A percentile compares a stretch with the other conserved stretches of the same genome.
phyloP scores from a whole-genome alignment of 2,888 invertebrate species.

The Cheilosia vernalis region DNA sequence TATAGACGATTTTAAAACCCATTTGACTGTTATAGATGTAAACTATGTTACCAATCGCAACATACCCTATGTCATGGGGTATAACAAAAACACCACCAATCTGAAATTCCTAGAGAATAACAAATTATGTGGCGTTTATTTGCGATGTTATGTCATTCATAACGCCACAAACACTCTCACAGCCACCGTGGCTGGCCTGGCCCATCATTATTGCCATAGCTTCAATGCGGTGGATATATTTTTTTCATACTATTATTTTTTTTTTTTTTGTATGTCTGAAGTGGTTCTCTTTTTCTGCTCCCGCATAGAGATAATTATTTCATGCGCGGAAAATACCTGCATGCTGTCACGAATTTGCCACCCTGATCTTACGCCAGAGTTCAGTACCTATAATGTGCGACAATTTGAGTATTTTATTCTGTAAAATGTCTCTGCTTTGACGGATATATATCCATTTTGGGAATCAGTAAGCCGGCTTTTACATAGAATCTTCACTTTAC shows the following conservation, averaged over 20 bases:
- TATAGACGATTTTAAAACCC: no score
- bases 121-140: conserved; percentile 54
- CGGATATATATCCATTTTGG: no score
- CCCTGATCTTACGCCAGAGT: conserved; percentile 17
- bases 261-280: conserved; percentile 19
- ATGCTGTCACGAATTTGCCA: conserved; percentile 18
- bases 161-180: conserved; percentile 38
- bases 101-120: conserved; percentile 52
- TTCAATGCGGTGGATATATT: neutral
- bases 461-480: neutral
- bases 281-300: conserved; percentile 13
- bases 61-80: conserved; percentile 3
- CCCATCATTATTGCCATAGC: conserved; percentile 4
- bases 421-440: neutral
- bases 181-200: neutral
- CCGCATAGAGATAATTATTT: conserved; percentile 28
- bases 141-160: conserved; percentile 55
- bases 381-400: neutral
- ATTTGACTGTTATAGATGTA: neutral
- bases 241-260: neutral
- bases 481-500: neutral
- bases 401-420: neutral
- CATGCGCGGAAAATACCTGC: conserved; percentile 51
- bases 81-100: conserved; percentile 19
- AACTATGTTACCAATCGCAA: neutral